Conservation (phyloP, 2,888 invertebrate species). For the Timema cristinae region DNA sequence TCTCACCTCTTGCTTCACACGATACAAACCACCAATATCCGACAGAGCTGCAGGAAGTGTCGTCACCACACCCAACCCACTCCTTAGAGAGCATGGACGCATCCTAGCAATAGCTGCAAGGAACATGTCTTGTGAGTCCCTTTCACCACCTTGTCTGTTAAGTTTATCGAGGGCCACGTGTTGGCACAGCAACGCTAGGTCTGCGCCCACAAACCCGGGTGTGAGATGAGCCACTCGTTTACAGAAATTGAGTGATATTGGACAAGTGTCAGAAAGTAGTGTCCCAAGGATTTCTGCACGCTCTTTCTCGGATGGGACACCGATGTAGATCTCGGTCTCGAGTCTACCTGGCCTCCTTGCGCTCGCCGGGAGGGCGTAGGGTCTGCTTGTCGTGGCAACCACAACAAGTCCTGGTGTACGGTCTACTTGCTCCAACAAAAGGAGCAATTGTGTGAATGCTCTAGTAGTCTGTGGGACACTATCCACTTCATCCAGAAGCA, state of each 20-base stretch:
- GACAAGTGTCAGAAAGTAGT: slow-evolving; percentile 35
- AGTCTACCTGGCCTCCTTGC: slow-evolving; percentile 53
- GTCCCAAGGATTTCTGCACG: slow-evolving; percentile 45
- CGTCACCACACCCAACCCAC: slow-evolving; percentile 46
- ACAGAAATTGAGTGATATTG: slow-evolving; percentile 27
- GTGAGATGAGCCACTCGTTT: slow-evolving; percentile 47
- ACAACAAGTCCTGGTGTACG: slow-evolving; percentile 45
- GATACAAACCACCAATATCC: slow-evolving; percentile 54
- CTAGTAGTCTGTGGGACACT: slow-evolving; percentile 44
- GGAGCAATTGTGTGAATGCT: slow-evolving; percentile 47
- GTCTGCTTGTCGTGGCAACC: slow-evolving; percentile 52
- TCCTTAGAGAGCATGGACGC: slow-evolving; percentile 47
- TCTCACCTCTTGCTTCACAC: slow-evolving; percentile 50
- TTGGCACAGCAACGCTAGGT: slow-evolving; percentile 49
- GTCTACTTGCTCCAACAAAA: slow-evolving; percentile 49
- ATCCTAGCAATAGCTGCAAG: slow-evolving; percentile 41
- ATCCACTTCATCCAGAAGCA: slow-evolving; percentile 48
- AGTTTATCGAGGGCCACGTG: slow-evolving; percentile 36
- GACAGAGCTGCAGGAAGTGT: slow-evolving; percentile 46
- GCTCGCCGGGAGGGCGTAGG: slow-evolving; percentile 48
- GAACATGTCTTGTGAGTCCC: slow-evolving; percentile 39
- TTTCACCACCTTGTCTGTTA: not conserved
- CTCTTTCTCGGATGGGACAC: slow-evolving; percentile 47
- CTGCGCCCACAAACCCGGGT: slow-evolving; percentile 56
- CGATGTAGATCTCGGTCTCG: slow-evolving; percentile 50